Evolutionary conservation across 1,140 invertebrate genomes (phyloP), one percentile per base, ranked within the genome.

Genomic region (Dreissena rostriformis): DNA sequence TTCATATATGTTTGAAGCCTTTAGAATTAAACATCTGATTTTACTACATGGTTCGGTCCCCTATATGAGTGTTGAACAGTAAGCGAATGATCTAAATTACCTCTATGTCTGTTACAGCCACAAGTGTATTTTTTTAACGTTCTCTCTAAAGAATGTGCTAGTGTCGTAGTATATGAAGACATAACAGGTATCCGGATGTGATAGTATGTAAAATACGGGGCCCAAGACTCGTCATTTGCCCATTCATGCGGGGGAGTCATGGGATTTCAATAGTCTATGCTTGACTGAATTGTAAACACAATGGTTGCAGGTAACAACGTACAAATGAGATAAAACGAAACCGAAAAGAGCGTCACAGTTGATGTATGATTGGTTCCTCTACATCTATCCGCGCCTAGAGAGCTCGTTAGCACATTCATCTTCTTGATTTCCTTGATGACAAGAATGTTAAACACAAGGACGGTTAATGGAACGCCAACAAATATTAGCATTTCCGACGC

Each of bases 81-180:
- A 5, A 39, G 8, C 2, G 39, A 39, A 39, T 2, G 8, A 39
- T 39, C 39, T 39, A 8, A 39, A 39, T 39, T 39, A 39, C 8
- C 8, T 39, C 39, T 39, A 5, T 2, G 39, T 39, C 2, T 39
- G 39, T 39, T 39, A 39, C 39, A 39, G 39, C 2, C 39, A 39
- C 8, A 39, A 5, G 2, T 39, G 39, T 39, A 39, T 39, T 39
- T 39, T 39, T 2, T 39, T 8, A 39, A 92, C 83, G 76, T 92
- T 88, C 52, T 88, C 84, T 24, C 91, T 88, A 74, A 92, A 93
- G 70, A 87, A 85, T 67, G 86, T 84, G 17, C 92, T 91, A 10
- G 91, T 92, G 2, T 88, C 71, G 24, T 85, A 86, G 77, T 93
- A 93, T 29, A 93, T 89, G 80, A 90, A 86, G 61, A 92, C 87